phyloP scores from a whole-genome alignment of 2,797 vertebrate genomes.

The Xiphophorus birchmanni region DNA sequence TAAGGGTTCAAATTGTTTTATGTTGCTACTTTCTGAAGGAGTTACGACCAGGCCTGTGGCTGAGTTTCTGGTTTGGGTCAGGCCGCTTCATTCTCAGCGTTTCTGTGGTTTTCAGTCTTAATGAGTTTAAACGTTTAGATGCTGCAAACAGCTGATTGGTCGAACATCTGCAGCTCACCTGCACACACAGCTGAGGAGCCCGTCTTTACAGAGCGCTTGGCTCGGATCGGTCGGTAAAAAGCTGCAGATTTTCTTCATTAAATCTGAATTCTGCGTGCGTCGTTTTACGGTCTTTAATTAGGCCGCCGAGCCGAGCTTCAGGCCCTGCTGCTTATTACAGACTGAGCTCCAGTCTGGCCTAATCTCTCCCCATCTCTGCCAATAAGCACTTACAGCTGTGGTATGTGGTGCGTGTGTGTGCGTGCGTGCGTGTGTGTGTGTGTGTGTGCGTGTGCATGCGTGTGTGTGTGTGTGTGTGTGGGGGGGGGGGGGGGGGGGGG shows the following conservation, averaged over 20 bases:
- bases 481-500: neutral
- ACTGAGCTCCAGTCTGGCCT: constrained; percentile 37
- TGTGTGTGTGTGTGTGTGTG: constrained; percentile 1
- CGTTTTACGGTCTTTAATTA: constrained; percentile 56
- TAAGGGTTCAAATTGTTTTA: neutral
- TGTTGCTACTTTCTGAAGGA: neutral
- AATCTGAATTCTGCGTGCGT: constrained; percentile 23
- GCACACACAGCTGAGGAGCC: neutral
- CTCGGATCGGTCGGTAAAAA: neutral
- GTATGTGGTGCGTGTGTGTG: constrained; percentile 10
- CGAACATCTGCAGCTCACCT: neutral
- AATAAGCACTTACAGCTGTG: constrained; percentile 54
- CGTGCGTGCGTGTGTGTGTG: neutral
- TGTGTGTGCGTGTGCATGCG: neutral
- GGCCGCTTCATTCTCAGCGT: neutral
- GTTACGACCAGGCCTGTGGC: neutral
- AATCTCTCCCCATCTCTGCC: constrained; percentile 40
- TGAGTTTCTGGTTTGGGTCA: neutral
- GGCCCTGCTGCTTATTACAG: constrained; percentile 53
- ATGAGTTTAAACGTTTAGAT: neutral
- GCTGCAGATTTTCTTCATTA: constrained; percentile 47
- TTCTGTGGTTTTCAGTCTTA: neutral
- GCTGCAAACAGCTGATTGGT: neutral
- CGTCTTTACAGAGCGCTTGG: neutral
- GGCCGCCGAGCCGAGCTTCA: constrained; percentile 28